Evolutionary conservation across 2,888 invertebrate genomes (phyloP).

Genomic region (Eristalis tenax): DNA sequence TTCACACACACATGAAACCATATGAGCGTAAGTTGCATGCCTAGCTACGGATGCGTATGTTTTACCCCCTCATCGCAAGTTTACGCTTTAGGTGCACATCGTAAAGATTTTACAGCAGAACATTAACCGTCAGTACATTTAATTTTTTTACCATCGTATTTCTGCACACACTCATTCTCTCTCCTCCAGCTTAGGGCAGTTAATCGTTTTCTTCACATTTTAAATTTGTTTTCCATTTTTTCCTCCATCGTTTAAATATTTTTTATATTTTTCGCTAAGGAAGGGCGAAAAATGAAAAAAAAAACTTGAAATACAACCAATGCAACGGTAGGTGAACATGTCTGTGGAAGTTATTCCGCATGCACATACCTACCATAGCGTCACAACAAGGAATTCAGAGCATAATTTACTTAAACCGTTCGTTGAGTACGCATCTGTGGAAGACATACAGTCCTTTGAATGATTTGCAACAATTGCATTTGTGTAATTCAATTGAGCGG

Average conservation of each 20-base stretch:
- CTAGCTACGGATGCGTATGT: background rate
- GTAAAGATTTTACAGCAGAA: conserved; percentile 39
- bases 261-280: background rate
- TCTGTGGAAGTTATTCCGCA: background rate
- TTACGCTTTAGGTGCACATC: conserved; percentile 7
- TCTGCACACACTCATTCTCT: background rate
- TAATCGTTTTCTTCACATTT: background rate
- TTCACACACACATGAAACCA: background rate
- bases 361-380: background rate
- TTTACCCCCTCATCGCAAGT: background rate
- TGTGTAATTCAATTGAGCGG: background rate
- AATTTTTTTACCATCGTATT: background rate
- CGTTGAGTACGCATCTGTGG: background rate
- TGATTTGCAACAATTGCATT: background rate
- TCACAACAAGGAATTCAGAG: background rate
- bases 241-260: background rate
- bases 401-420: background rate
- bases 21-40: background rate
- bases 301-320: background rate
- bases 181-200: background rate
- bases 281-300: background rate
- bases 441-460: background rate
- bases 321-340: background rate
- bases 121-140: conserved; percentile 10
- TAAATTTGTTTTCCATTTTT: too few species aligned